Conservation (phyloP, 2,888 invertebrate genomes). For the Plebejus melissa region DNA sequence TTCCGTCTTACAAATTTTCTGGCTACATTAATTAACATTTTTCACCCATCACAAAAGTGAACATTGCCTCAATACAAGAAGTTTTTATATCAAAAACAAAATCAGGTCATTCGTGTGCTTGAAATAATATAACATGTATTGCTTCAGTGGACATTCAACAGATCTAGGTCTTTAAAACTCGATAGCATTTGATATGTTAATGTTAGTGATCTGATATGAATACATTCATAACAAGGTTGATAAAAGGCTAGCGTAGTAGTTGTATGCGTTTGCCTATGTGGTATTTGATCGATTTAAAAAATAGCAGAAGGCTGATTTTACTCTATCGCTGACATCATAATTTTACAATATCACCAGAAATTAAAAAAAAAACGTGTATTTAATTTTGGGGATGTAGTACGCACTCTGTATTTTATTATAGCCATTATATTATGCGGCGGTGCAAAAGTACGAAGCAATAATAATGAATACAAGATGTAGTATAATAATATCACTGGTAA, state of each 20-base stretch:
- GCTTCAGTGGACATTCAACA: conserved; percentile 1
- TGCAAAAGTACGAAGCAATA: too few species aligned
- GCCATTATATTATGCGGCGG: too few species aligned
- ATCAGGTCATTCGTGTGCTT: background rate
- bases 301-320: too few species aligned
- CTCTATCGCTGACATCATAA: too few species aligned
- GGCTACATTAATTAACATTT: too few species aligned
- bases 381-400: too few species aligned
- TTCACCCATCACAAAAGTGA: too few species aligned
- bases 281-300: too few species aligned
- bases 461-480: too few species aligned
- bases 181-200: conserved; percentile 26
- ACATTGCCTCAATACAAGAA: background rate
- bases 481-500: background rate
- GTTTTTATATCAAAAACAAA: background rate
- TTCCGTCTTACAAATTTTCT: too few species aligned
- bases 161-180: conserved; percentile 19
- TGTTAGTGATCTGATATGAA: conserved; percentile 16
- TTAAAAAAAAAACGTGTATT: too few species aligned
- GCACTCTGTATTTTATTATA: too few species aligned
- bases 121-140: conserved; percentile 3
- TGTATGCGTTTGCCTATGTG: background rate
- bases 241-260: background rate
- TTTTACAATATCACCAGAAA: background rate
- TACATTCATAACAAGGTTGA: conserved; percentile 25